A percentile compares a stretch with the other conserved stretches of the same genome.
phyloP scores from a whole-genome alignment of 2,113 vertebrate genomes.

The Phaetusa simplex region DNA sequence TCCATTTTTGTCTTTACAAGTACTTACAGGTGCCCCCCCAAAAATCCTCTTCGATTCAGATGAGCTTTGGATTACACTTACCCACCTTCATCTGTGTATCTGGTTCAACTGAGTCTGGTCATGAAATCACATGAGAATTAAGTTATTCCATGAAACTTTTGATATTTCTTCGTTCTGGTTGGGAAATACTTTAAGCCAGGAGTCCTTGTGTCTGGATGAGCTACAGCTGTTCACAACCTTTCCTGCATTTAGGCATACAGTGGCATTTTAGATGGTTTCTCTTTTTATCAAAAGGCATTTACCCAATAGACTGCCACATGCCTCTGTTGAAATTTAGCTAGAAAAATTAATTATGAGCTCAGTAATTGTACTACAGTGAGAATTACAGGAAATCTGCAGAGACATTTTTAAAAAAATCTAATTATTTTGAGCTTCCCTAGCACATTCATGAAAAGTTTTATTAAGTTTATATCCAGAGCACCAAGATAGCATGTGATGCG shows the following conservation, averaged over 20 bases:
- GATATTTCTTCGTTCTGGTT: neutral
- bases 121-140: neutral
- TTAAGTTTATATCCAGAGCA: neutral
- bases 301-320: neutral
- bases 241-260: neutral
- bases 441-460: neutral
- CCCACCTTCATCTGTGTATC: neutral
- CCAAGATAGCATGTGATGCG: fast-evolving
- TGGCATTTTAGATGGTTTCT: neutral
- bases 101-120: neutral
- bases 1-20: neutral
- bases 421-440: neutral
- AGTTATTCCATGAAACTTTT: neutral
- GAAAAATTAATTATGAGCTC: neutral
- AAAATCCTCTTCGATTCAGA: neutral
- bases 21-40: neutral
- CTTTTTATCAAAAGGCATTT: neutral
- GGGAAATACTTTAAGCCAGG: neutral
- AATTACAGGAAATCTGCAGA: neutral
- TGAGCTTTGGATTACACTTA: neutral
- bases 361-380: neutral
- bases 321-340: neutral
- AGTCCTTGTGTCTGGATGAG: neutral
- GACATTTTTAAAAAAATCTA: neutral
- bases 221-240: neutral